Percentiles rank a stretch among this genome's conserved stretches.
Conservation (phyloP, 2,797 vertebrate genomes). For the Poeciliopsis gracilis region DNA sequence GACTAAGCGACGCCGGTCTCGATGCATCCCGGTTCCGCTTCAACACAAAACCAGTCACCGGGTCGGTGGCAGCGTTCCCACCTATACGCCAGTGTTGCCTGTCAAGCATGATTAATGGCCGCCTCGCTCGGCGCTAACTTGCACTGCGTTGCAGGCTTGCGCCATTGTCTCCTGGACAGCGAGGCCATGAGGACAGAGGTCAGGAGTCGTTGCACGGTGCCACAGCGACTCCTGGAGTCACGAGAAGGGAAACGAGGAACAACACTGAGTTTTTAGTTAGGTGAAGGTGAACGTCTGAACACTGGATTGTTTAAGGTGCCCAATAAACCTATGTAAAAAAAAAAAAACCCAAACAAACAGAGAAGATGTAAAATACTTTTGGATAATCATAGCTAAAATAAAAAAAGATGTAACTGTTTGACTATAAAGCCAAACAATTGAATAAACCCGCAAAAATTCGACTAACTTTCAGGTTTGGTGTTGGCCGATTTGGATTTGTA, state of each 20-base stretch:
- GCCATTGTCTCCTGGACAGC: slow-evolving; percentile 65
- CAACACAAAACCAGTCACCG: slow-evolving; percentile 52
- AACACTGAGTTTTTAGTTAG: not conserved
- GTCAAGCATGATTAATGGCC: slow-evolving; percentile 78
- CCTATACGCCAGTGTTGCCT: slow-evolving; percentile 64
- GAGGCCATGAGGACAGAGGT: slow-evolving; percentile 47
- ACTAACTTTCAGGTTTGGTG: not conserved
- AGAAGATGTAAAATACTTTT: not conserved
- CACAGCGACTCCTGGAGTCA: slow-evolving; percentile 58
- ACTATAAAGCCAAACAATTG: not conserved
- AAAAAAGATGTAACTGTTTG: not conserved
- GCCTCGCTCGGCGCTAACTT: slow-evolving; percentile 57
- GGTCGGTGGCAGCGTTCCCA: slow-evolving; percentile 58
- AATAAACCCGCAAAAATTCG: not conserved
- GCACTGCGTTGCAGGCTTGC: slow-evolving; percentile 48
- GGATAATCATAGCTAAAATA: not conserved
- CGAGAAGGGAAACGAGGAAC: not conserved
- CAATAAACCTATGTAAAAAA: not conserved
- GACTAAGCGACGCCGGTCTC: slow-evolving; percentile 12
- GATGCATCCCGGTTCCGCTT: slow-evolving; percentile 25
- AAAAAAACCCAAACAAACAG: too few species aligned
- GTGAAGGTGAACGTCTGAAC: not conserved
- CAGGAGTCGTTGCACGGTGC: slow-evolving; percentile 35
- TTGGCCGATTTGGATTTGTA: not conserved
- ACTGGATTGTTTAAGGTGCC: not conserved